These are phyloP conservation scores for Cremastinae sp. DNA, from an alignment of 2,888 invertebrate species.

Conservation along the genomic window DNA sequence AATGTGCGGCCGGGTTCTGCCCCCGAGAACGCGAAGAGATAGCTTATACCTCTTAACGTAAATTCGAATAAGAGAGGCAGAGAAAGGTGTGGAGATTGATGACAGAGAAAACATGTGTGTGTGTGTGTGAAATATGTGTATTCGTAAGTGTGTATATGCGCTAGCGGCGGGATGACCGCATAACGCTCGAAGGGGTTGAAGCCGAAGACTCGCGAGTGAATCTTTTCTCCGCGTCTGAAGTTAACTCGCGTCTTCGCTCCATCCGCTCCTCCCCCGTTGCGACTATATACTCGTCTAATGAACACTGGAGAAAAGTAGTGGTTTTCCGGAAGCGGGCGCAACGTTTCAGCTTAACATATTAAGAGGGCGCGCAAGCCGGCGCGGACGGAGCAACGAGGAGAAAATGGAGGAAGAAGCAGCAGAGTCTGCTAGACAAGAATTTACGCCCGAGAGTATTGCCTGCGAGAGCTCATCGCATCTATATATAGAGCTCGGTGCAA, in stretches of 20 bases:
- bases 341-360: constrained; percentile 52
- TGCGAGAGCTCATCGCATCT: neutral
- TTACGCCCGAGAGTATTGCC: constrained; percentile 19
- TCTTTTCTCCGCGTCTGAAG: constrained; percentile 35
- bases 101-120: constrained; percentile 10
- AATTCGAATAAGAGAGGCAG: constrained; percentile 17
- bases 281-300: constrained; percentile 24
- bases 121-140: too few relatives aligned
- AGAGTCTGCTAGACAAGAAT: constrained; percentile 29
- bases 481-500: constrained; percentile 28
- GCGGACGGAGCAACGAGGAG: constrained; percentile 32
- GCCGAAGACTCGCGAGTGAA: constrained; percentile 28
- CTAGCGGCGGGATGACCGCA: constrained; percentile 5
- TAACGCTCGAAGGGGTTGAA: constrained; percentile 31
- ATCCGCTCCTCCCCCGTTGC: constrained; percentile 21
- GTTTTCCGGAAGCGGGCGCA: constrained; percentile 30
- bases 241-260: constrained; percentile 11
- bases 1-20: constrained; percentile 28
- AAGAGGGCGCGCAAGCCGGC: constrained; percentile 38
- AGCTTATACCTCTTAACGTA: constrained; percentile 21
- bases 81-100: constrained; percentile 36
- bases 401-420: constrained; percentile 35
- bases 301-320: constrained; percentile 44
- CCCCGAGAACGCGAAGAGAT: constrained; percentile 21
- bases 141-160: too few relatives aligned